Evolutionary conservation across 2,888 invertebrate species (phyloP).

Genomic region (Coleophora flavipennella): DNA sequence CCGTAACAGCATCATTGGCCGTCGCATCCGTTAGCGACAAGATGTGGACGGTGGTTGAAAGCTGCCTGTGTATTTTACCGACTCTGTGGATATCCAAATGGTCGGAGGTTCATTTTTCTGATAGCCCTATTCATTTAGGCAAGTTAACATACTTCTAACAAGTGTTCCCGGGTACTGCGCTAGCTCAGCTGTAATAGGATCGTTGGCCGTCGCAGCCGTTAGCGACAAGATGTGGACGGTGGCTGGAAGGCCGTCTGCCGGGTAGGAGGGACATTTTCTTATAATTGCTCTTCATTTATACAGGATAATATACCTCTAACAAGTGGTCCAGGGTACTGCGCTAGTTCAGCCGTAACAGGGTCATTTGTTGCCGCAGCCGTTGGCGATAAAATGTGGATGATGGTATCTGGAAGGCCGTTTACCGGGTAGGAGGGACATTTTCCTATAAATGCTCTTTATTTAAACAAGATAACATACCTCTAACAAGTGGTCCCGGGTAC

Average conservation of each 20-base stretch:
- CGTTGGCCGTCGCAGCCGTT: conserved; percentile 64
- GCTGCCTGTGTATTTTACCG: too few species aligned
- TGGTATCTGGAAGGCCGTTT: conserved; percentile 83
- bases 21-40: too few species aligned
- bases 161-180: conserved; percentile 87
- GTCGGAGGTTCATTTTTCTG: too few species aligned
- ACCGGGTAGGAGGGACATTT: too few species aligned
- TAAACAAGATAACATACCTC: conserved; percentile 29
- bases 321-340: conserved; percentile 87
- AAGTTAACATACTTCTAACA: conserved; percentile 58
- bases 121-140: too few species aligned
- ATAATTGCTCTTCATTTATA: too few species aligned
- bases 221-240: conserved; percentile 82
- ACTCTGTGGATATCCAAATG: too few species aligned
- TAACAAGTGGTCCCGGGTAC: conserved; percentile 89
- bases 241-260: conserved; percentile 84
- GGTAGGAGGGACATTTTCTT: conserved; percentile 84
- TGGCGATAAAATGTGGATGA: conserved; percentile 82
- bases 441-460: too few species aligned
- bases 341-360: conserved; percentile 75
- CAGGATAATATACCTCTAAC: conserved; percentile 73
- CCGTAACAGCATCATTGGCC: too few species aligned
- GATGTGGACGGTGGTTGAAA: too few species aligned
- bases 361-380: conserved; percentile 68
- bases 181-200: conserved; percentile 76